Conservation (phyloP, 2,888 invertebrate species). For the Andrena minutula region DNA sequence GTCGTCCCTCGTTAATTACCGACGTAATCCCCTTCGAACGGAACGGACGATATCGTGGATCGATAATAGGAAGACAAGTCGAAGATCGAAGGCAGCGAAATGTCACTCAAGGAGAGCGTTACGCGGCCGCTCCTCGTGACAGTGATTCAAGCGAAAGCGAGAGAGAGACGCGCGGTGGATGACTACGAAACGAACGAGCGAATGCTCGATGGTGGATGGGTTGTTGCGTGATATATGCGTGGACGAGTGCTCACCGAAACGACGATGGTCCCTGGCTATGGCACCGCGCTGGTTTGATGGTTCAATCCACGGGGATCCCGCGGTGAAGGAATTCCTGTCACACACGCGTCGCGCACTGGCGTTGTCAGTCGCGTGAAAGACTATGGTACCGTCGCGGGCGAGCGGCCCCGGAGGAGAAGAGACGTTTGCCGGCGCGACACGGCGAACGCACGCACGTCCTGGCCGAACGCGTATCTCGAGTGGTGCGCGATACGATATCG, state of each 20-base stretch:
- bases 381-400: slow-evolving; percentile 22
- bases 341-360: slow-evolving; percentile 64
- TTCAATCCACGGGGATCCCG: slow-evolving; percentile 46
- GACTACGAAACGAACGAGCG: not conserved
- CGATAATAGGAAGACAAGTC: not conserved
- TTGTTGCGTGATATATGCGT: not conserved
- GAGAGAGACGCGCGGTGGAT: not conserved
- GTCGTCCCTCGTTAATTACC: not conserved
- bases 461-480: slow-evolving; percentile 57
- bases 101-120: not conserved
- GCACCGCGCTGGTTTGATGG: slow-evolving; percentile 13
- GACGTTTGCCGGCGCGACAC: slow-evolving; percentile 26
- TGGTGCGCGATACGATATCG: slow-evolving; percentile 72
- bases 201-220: not conserved
- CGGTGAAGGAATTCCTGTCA: slow-evolving; percentile 41
- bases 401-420: not conserved
- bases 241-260: slow-evolving; percentile 56
- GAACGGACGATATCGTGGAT: not conserved
- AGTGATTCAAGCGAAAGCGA: not conserved
- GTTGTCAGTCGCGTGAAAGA: slow-evolving; percentile 40
- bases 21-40: not conserved
- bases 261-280: slow-evolving; percentile 38
- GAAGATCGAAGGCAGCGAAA: not conserved
- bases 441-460: slow-evolving; percentile 47
- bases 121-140: not conserved